Conservation (phyloP, 2,113 vertebrate genomes). For the Triplophysa siluroides region DNA sequence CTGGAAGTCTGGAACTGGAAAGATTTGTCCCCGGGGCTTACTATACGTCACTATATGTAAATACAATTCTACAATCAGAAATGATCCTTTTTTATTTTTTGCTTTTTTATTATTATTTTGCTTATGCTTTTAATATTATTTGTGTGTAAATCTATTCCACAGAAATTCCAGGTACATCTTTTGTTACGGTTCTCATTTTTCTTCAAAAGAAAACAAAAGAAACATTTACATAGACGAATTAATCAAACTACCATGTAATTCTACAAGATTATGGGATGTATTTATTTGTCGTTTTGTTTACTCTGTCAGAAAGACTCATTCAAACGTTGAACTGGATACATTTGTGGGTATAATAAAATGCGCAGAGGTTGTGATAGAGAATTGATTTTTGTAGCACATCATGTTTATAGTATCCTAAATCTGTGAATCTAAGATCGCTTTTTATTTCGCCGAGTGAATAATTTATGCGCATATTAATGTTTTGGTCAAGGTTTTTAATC, state of each 20-base stretch:
- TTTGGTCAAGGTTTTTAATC: background rate
- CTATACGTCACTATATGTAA: conserved; percentile 34
- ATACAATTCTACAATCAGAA: conserved; percentile 32
- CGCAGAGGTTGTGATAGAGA: conserved; percentile 87
- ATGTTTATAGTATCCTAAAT: conserved; percentile 7
- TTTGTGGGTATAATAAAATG: conserved; percentile 88
- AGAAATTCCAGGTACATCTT: conserved; percentile 92
- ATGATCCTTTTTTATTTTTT: conserved; percentile 35
- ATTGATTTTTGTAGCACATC: conserved; percentile 85
- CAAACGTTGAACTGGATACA: conserved; percentile 91
- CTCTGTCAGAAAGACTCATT: conserved; percentile 70
- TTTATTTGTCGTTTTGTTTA: conserved; percentile 68
- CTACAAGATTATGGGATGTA: conserved; percentile 85
- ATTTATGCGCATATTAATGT: background rate
- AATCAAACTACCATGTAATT: conserved; percentile 75
- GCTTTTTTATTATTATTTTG: conserved; percentile 42
- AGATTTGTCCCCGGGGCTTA: conserved; percentile 19
- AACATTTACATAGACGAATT: conserved; percentile 85
- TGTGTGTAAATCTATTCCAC: conserved; percentile 85
- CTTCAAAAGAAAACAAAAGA: conserved; percentile 80
- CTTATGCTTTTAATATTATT: conserved; percentile 63
- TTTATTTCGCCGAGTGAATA: background rate
- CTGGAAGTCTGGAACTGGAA: conserved; percentile 11
- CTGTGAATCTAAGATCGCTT: background rate
- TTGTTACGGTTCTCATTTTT: conserved; percentile 86